phyloP scores from a whole-genome alignment of 2,888 invertebrate species.

The Cantharis nigra region DNA sequence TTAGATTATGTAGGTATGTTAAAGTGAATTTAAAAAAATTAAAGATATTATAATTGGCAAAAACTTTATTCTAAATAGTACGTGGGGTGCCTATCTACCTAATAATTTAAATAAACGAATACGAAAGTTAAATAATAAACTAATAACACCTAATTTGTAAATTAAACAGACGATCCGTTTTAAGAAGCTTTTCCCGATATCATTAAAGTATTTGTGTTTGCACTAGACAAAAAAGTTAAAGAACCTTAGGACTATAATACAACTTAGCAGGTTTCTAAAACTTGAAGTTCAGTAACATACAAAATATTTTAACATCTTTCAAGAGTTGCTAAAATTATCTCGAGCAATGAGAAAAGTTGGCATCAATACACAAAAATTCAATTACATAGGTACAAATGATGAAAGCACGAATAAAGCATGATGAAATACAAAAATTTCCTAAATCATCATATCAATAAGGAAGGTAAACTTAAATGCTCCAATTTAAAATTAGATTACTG shows the following conservation, averaged over 20 bases:
- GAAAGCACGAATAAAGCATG: not conserved
- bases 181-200: not conserved
- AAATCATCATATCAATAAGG: not conserved
- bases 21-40: not conserved
- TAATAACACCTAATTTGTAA: not conserved
- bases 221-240: not conserved
- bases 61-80: not conserved
- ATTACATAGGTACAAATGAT: not conserved
- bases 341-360: not conserved
- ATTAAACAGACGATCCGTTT: not conserved
- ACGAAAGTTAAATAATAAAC: not conserved
- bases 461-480: not conserved
- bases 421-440: not conserved
- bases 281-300: not conserved
- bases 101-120: not conserved
- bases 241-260: not conserved
- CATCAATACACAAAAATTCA: not conserved
- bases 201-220: not conserved
- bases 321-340: constrained; percentile 2
- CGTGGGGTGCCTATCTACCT: not conserved
- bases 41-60: not conserved
- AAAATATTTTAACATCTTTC: not conserved
- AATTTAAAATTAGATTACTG: not conserved
- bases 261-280: not conserved
- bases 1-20: not conserved